A percentile compares a stretch with the other conserved stretches of the same genome.
phyloP scores from a whole-genome alignment of 2,888 invertebrate genomes.

The Microplitis deprimator region DNA sequence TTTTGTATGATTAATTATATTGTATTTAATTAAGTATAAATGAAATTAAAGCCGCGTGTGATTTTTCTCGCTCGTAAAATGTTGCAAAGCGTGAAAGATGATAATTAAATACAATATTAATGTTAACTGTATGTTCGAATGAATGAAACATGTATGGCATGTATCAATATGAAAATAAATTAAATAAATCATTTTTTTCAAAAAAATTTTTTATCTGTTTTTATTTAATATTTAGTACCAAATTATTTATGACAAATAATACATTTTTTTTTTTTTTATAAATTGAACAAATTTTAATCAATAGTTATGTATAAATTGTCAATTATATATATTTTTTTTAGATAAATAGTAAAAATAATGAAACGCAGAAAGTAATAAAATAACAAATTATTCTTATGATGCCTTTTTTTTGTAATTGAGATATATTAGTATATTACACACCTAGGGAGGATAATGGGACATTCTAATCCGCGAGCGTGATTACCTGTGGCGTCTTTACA shows the following conservation, averaged over 20 bases:
- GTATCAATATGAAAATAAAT: slow-evolving; percentile 65
- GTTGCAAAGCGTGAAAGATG: slow-evolving; percentile 24
- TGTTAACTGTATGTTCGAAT: slow-evolving; percentile 57
- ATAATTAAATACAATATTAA: slow-evolving; percentile 42
- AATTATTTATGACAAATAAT: slow-evolving; percentile 4
- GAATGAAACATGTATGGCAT: slow-evolving; percentile 52
- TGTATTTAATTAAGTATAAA: slow-evolving; percentile 21
- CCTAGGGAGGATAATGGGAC: no score
- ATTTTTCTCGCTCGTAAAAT: slow-evolving; percentile 22
- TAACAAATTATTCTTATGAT: neutral
- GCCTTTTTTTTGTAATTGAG: no score
- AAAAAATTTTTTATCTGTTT: slow-evolving; percentile 46
- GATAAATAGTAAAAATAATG: neutral
- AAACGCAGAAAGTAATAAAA: neutral
- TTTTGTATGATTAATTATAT: slow-evolving; percentile 34
- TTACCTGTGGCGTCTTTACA: no score
- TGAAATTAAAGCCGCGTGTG: slow-evolving; percentile 4
- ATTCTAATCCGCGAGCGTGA: no score
- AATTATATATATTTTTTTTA: neutral
- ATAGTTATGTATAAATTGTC: neutral
- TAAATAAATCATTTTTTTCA: slow-evolving; percentile 63
- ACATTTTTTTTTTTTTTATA: slow-evolving; percentile 28
- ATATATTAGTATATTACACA: no score
- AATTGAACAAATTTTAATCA: slow-evolving; percentile 32
- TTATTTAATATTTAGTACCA: slow-evolving; percentile 16